Percentiles rank a stretch among this genome's conserved stretches.
Conservation (phyloP, 2,113 vertebrate species). For the Hypomesus transpacificus region DNA sequence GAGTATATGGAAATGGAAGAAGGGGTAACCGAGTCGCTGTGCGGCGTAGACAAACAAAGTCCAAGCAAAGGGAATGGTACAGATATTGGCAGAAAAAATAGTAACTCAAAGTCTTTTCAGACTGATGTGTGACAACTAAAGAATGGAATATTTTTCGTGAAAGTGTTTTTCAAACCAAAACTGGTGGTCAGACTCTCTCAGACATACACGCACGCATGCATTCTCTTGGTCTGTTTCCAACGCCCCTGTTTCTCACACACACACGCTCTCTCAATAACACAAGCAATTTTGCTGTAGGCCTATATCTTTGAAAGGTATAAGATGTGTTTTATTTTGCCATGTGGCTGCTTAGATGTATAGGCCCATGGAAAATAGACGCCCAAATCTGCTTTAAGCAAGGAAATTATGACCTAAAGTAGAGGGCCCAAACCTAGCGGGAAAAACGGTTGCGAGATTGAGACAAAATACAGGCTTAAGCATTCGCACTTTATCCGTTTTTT, state of each 20-base stretch:
- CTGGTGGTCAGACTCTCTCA: slow-evolving; percentile 7
- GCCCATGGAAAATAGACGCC: slow-evolving; percentile 25
- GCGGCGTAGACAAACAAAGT: slow-evolving; percentile 86
- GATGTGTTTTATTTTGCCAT: slow-evolving; percentile 30
- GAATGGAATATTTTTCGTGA: slow-evolving; percentile 29
- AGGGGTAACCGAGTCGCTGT: slow-evolving; percentile 94
- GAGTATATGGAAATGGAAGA: slow-evolving; percentile 99
- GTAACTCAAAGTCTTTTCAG: slow-evolving; percentile 89
- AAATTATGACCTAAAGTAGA: background rate
- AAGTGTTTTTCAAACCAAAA: slow-evolving; percentile 38
- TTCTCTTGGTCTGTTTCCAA: too few species aligned
- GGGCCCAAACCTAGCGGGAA: slow-evolving; percentile 17
- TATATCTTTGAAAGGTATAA: slow-evolving; percentile 34
- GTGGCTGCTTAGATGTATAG: slow-evolving; percentile 40
- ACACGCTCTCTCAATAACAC: slow-evolving; percentile 22
- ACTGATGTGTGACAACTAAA: slow-evolving; percentile 89
- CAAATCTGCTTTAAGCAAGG: slow-evolving; percentile 35
- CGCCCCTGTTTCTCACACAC: slow-evolving; percentile 7
- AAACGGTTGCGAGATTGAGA: slow-evolving; percentile 32
- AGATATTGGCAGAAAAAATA: slow-evolving; percentile 91
- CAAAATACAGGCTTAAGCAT: slow-evolving; percentile 67
- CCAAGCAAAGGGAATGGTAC: slow-evolving; percentile 89
- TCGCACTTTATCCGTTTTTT: slow-evolving; percentile 77
- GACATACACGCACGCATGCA: slow-evolving; percentile 14
- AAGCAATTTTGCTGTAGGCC: slow-evolving; percentile 8